These are phyloP conservation scores for Xyliphius kryptos DNA, from an alignment of 2,113 vertebrate species.

Conservation along the genomic window DNA sequence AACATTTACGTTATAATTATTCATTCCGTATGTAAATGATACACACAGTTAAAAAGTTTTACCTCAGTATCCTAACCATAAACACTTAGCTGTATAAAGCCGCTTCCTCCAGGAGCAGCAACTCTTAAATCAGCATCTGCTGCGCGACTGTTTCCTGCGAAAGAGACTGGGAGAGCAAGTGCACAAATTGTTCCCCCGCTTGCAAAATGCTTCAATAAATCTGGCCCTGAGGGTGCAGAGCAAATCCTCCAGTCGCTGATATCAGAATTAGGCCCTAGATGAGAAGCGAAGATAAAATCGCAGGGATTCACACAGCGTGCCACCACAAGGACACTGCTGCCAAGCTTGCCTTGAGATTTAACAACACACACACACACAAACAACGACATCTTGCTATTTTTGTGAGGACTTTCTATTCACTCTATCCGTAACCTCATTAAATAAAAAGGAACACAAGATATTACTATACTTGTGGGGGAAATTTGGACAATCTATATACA, in stretches of 20 bases:
- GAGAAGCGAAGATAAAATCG: conserved; percentile 28
- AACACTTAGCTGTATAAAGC: too few relatives aligned
- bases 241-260: conserved; percentile 25
- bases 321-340: conserved; percentile 27
- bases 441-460: too few relatives aligned
- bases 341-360: conserved; percentile 30
- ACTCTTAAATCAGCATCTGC: conserved; percentile 7
- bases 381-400: too few relatives aligned
- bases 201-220: conserved; percentile 32
- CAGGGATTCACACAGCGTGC: conserved; percentile 18
- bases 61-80: too few relatives aligned
- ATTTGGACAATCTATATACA: too few relatives aligned
- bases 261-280: conserved; percentile 31
- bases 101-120: neutral
- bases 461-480: too few relatives aligned
- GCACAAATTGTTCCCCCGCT: conserved; percentile 20
- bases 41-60: too few relatives aligned
- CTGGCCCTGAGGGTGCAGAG: conserved; percentile 26
- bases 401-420: too few relatives aligned
- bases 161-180: conserved; percentile 1
- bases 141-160: neutral
- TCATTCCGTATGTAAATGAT: too few relatives aligned
- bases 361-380: conserved; percentile 36
- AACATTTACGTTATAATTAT: too few relatives aligned
- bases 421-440: too few relatives aligned